phyloP scores from a whole-genome alignment of 1,140 invertebrate genomes.

The Ctenoplectra terminalis region DNA sequence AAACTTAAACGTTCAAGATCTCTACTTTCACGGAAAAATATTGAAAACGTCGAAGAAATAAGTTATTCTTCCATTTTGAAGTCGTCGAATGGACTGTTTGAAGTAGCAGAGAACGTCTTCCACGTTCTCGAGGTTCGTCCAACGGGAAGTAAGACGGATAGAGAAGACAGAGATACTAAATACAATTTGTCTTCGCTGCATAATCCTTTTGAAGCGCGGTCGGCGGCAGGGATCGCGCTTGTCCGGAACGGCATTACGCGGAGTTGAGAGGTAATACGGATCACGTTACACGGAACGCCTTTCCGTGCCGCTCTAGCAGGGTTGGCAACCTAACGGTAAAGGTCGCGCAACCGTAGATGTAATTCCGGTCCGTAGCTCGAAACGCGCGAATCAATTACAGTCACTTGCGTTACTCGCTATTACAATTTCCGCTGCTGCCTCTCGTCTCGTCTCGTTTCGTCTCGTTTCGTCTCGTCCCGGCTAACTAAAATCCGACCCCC shows the following conservation, averaged over 20 bases:
- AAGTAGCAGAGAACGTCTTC: too few relatives aligned
- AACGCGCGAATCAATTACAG: conserved; percentile 32
- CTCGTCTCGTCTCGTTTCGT: too few relatives aligned
- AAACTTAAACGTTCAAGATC: too few relatives aligned
- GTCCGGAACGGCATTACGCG: background rate
- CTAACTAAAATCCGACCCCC: background rate
- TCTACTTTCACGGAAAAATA: too few relatives aligned
- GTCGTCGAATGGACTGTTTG: too few relatives aligned
- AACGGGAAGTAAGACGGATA: too few relatives aligned
- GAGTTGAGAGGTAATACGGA: background rate
- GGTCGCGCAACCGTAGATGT: conserved; percentile 5
- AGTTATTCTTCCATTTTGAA: too few relatives aligned
- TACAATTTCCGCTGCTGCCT: too few relatives aligned
- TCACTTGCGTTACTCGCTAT: background rate
- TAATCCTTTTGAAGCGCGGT: background rate
- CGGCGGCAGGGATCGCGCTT: too few relatives aligned
- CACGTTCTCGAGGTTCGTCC: too few relatives aligned
- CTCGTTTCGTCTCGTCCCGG: rapidly evolving
- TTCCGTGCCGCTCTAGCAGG: background rate
- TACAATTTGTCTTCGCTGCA: background rate
- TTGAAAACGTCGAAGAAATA: too few relatives aligned
- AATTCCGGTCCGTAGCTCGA: background rate
- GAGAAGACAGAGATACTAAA: background rate
- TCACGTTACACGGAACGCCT: background rate
- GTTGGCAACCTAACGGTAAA: background rate